Percentiles rank a stretch among this genome's conserved stretches.
Conservation (phyloP, 2,888 invertebrate genomes). For the Tipula vernalis region DNA sequence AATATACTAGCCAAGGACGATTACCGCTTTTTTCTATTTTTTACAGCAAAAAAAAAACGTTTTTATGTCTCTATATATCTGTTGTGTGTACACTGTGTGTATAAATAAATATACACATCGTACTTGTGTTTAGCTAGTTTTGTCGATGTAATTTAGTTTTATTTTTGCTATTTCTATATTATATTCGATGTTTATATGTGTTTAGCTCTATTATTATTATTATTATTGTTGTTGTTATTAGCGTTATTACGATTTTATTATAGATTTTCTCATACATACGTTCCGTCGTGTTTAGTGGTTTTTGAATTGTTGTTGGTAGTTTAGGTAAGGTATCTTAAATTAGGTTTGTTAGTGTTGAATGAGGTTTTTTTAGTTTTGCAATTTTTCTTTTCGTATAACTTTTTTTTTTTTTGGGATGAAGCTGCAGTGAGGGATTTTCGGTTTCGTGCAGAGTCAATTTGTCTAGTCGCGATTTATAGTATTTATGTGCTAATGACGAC, state of each 20-base stretch:
- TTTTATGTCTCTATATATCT: not conserved
- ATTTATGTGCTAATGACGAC: too few species aligned
- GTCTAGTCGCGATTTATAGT: not conserved
- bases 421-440: not conserved
- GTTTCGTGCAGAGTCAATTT: not conserved
- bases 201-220: not conserved
- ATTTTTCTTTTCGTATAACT: not conserved
- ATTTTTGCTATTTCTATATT: not conserved
- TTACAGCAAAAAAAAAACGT: not conserved
- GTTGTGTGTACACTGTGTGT: not conserved
- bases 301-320: not conserved
- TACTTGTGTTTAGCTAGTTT: not conserved
- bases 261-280: not conserved
- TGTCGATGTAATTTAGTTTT: not conserved
- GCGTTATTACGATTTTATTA: not conserved
- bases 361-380: not conserved
- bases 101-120: not conserved
- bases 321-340: not conserved
- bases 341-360: not conserved
- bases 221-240: not conserved
- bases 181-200: not conserved
- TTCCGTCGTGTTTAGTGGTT: not conserved
- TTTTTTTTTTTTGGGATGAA: not conserved
- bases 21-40: slow-evolving; percentile 4
- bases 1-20: slow-evolving; percentile 39